Evolutionary conservation across 2,797 vertebrate species (phyloP), one percentile per base, ranked within the genome.

Genomic region (Propithecus deckenii): DNA sequence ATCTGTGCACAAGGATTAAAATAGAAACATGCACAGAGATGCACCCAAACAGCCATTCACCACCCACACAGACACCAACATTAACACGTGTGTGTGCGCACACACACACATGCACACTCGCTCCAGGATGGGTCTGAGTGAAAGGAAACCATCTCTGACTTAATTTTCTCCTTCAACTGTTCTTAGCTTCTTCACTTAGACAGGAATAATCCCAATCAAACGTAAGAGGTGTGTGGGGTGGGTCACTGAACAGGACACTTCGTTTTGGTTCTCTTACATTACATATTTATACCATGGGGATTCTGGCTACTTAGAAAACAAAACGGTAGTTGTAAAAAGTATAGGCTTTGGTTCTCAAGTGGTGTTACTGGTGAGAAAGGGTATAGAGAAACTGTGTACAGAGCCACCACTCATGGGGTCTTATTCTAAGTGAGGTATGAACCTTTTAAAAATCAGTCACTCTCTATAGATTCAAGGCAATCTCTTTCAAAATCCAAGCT

Each of bases 341-440:
- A 61, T 71, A 92, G 41, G 23, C 12, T 91, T 92, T 86, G 69
- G 43, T 84, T 94, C 15, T 91, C 13, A 89, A 89, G 61, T 75
- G 11, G n/a, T 10, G 2, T 41, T 83, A 88, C 52, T 81, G 79
- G 35, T 72, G 14, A 94, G 28, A 84, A 90, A 78, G 14, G 18
- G 30, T 74, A 92, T 69, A 79, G 22, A 32, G 57, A 93, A 89
- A 89, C 25, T 85, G 46, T 69, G 22, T 63, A 78, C 32, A 50
- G 23, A 93, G 72, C 17, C 7, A 63, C 3, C 6, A 41, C 18
- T 92, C 63, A 75, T 65, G 46, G 15, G 55, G 41, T 89, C 14
- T 32, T 80, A 94, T 87, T 90, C 43, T 89, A 87, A 87, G 48
- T 87, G 76, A 97, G 23, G n/a, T 91, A 52, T 80, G 65, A 87